A percentile compares a stretch with the other conserved stretches of the same genome.
Evolutionary conservation across 2,113 vertebrate species (phyloP).

Genomic region (Lucifuga dentata): DNA sequence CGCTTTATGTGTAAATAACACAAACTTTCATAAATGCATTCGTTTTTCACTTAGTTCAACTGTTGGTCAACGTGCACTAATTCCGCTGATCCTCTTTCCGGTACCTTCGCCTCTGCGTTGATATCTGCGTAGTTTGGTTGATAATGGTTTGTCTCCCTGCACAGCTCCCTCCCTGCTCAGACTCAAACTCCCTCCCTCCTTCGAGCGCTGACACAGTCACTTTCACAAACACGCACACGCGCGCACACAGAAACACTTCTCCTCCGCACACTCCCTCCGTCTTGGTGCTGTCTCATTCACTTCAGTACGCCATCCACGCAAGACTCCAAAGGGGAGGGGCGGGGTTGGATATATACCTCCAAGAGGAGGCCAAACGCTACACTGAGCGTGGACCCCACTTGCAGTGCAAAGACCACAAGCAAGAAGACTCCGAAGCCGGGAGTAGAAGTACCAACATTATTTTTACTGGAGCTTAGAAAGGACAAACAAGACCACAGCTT

Average conservation of each 20-base stretch:
- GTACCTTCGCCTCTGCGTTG: conserved; percentile 80
- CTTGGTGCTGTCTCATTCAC: conserved; percentile 82
- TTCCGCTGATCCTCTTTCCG: conserved; percentile 79
- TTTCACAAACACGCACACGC: conserved; percentile 45
- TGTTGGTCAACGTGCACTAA: conserved; percentile 30
- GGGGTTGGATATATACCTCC: conserved; percentile 80
- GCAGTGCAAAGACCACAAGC: conserved; percentile 84
- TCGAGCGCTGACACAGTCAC: conserved; percentile 56
- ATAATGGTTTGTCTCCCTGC: conserved; percentile 64
- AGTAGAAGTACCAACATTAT: conserved; percentile 88
- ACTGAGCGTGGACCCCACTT: conserved; percentile 84
- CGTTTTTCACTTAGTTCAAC: too few relatives aligned
- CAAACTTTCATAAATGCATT: too few relatives aligned
- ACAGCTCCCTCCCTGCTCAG: conserved; percentile 50
- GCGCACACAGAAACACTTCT: conserved; percentile 55
- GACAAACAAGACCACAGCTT: conserved; percentile 49
- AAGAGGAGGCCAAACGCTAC: conserved; percentile 77
- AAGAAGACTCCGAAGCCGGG: conserved; percentile 88
- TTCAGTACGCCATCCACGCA: conserved; percentile 81
- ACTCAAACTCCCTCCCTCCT: conserved; percentile 46
- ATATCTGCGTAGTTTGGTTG: conserved; percentile 80
- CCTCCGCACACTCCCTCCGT: conserved; percentile 59
- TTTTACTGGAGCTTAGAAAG: conserved; percentile 73
- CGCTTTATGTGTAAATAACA: too few relatives aligned
- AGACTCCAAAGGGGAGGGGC: conserved; percentile 76